A percentile compares a stretch with the other conserved stretches of the same genome.
phyloP scores from a whole-genome alignment of 2,797 vertebrate species.

The Pygocentrus nattereri region DNA sequence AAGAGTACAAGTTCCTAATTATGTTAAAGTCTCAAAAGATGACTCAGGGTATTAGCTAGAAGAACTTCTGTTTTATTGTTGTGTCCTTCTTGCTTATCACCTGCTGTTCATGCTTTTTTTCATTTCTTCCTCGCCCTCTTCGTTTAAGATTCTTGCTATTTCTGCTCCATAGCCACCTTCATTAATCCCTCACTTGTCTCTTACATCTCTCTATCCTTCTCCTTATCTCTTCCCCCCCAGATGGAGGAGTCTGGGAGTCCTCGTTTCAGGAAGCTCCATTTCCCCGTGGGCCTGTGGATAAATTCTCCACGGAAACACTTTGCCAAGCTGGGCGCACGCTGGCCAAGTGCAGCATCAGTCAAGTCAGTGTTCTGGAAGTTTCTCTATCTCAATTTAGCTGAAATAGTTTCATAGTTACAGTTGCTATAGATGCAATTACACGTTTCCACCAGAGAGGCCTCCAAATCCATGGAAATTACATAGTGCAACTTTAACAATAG shows the following conservation, averaged over 20 bases:
- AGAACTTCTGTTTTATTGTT: constrained; percentile 15
- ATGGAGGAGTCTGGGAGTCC: constrained; percentile 93
- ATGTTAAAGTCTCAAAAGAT: constrained; percentile 38
- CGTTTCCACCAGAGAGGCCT: too few relatives aligned
- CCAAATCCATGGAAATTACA: too few relatives aligned
- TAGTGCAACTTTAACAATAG: too few relatives aligned
- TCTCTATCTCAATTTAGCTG: constrained; percentile 38
- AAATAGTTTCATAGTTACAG: too few relatives aligned
- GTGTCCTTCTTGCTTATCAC: constrained; percentile 5
- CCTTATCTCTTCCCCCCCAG: constrained; percentile 66
- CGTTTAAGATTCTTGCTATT: neutral
- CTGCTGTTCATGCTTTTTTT: neutral
- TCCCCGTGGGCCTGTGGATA: constrained; percentile 95
- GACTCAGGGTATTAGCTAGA: constrained; percentile 36
- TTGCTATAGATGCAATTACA: too few relatives aligned
- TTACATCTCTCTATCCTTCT: constrained; percentile 20
- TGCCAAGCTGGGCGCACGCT: constrained; percentile 90
- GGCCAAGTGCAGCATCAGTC: constrained; percentile 93
- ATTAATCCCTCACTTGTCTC: too few relatives aligned
- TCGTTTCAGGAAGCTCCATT: constrained; percentile 92
- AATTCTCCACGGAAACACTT: constrained; percentile 94
- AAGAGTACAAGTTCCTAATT: constrained; percentile 4
- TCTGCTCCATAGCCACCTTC: neutral
- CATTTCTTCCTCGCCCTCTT: neutral
- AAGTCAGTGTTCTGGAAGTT: constrained; percentile 80